Evolutionary conservation across 2,888 invertebrate genomes (phyloP).

Genomic region (Agrochola litura): DNA sequence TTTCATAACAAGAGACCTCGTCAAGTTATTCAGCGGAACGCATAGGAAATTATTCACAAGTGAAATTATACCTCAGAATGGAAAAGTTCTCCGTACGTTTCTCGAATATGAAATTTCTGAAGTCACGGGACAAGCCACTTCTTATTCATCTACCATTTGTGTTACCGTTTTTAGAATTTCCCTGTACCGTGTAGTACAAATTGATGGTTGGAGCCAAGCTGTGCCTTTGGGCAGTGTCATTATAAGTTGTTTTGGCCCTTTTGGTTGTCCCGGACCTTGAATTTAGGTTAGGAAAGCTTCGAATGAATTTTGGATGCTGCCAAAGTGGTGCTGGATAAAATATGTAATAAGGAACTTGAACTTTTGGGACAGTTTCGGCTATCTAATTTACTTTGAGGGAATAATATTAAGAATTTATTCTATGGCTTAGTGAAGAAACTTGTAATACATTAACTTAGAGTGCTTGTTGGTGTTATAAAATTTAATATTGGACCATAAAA

Average conservation of each 20-base stretch:
- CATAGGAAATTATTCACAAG: slow-evolving; percentile 75
- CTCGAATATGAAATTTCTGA: slow-evolving; percentile 63
- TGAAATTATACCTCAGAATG: slow-evolving; percentile 75
- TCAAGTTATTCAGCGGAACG: slow-evolving; percentile 70
- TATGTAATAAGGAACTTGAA: slow-evolving; percentile 28
- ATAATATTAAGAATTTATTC: slow-evolving; percentile 18
- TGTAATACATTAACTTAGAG: background rate
- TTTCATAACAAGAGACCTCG: slow-evolving; percentile 69
- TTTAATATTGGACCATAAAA: background rate
- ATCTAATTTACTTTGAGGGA: slow-evolving; percentile 38
- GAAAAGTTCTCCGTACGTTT: slow-evolving; percentile 70
- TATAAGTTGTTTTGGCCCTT: slow-evolving; percentile 42
- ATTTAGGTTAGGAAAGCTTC: slow-evolving; percentile 30
- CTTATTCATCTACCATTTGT: slow-evolving; percentile 67
- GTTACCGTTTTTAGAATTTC: slow-evolving; percentile 61
- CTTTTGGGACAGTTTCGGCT: slow-evolving; percentile 39
- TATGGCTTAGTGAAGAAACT: slow-evolving; percentile 19
- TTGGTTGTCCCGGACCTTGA: slow-evolving; percentile 12
- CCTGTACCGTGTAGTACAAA: slow-evolving; percentile 59
- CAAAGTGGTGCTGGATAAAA: slow-evolving; percentile 51
- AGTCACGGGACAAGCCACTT: slow-evolving; percentile 64
- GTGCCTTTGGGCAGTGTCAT: slow-evolving; percentile 46
- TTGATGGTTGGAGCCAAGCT: slow-evolving; percentile 58
- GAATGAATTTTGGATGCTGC: slow-evolving; percentile 50
- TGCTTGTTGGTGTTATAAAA: background rate